Base-by-base conservation (phyloP, 1,140 invertebrate genomes). In the Papilio helenus region DNA sequence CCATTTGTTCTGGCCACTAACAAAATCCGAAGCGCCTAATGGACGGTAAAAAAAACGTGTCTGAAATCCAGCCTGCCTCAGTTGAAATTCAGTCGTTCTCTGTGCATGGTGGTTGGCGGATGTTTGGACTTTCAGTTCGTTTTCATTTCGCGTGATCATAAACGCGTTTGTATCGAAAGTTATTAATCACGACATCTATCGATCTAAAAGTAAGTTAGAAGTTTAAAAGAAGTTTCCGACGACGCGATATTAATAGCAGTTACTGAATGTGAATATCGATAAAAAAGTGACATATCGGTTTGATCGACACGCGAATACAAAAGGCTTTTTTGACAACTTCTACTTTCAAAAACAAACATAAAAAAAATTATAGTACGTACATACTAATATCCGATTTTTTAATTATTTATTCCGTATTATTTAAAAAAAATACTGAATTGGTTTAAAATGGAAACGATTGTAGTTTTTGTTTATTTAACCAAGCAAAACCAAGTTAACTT, bases 191-290 rank as follows among this genome's bases (percentile, higher is more conserved):
- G 23, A 9, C 20, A 44, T 46, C 44, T 23, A n/a, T n/a, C 12
- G 44, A 23, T 46, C 5, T 73, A 72, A 61, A 61, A 72, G 68
- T 14, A 72, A 72, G 42, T 49, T 73, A 26, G 72, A 29, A 74
- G 39, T 76, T 76, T 76, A 58, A 77, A 76, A 76, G 74, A 77
- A 77, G 51, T 77, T 77, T 77, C 55, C 55, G n/a, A 65, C 55
- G 34, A 65, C 51, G 29, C 20, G 72, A 73, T 73, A 51, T 49
- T 73, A 73, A 42, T 77, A 77, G 26, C 55, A 65, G 55, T 9
- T 42, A 77, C 51, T 23, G 74, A 61, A 77, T 61, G 51, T 55
- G 23, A 61, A 61, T 72, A 44, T 16, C 51, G 51, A 76, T 76
- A 77, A 77, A 77, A 26, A 61, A 39, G n/a, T 76, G 39, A 55